phyloP scores from a whole-genome alignment of 2,888 invertebrate genomes.

The Dasypolia templi region DNA sequence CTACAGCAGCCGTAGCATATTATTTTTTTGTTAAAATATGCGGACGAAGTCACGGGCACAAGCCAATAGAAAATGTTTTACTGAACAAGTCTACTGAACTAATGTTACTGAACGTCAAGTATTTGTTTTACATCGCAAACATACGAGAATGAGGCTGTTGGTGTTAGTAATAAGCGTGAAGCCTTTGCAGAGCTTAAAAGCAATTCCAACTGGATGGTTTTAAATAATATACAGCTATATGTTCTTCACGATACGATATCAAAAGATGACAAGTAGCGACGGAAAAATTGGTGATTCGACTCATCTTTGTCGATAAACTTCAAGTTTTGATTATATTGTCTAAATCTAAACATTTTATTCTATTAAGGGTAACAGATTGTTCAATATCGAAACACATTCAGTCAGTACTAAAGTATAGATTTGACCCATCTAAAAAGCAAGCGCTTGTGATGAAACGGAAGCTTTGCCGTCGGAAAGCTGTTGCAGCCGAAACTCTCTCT shows the following conservation, averaged over 20 bases:
- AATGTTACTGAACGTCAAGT: no score
- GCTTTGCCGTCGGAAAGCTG: slow-evolving; percentile 11
- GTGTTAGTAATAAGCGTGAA: background rate
- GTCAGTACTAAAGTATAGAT: no score
- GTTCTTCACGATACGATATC: background rate
- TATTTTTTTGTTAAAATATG: no score
- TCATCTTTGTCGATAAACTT: no score
- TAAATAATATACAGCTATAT: background rate
- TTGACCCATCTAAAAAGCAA: no score
- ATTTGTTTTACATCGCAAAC: background rate
- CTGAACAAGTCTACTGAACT: no score
- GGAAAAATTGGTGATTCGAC: no score
- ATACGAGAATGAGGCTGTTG: background rate
- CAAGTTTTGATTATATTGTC: no score
- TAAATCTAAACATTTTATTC: no score
- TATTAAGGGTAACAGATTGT: no score
- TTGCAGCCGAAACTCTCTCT: background rate
- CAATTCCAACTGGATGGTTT: background rate
- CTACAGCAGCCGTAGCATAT: no score
- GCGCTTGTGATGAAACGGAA: background rate
- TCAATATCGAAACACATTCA: no score
- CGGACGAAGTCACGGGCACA: background rate
- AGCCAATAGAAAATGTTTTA: background rate
- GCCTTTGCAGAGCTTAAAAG: background rate
- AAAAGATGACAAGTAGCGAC: background rate